These are phyloP conservation scores for Sus cebifrons DNA, from an alignment of 2,797 vertebrate genomes.

Conservation along the genomic window DNA sequence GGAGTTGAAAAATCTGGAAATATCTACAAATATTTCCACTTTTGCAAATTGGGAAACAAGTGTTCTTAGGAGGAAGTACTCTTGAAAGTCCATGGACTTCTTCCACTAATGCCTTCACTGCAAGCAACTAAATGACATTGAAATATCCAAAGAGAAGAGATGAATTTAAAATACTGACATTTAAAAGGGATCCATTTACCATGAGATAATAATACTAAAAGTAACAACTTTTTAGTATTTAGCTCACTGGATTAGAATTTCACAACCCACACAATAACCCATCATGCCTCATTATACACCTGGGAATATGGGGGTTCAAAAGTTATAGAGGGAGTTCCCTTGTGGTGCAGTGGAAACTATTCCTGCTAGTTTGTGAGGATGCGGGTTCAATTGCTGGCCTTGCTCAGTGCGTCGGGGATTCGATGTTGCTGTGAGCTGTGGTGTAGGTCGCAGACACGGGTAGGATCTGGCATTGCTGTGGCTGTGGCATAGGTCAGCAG, in stretches of 20 bases:
- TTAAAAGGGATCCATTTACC: background rate
- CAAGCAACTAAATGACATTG: background rate
- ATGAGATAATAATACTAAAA: background rate
- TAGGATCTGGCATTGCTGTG: too few relatives aligned
- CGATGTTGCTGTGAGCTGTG: too few relatives aligned
- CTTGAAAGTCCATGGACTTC: background rate
- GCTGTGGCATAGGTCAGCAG: too few relatives aligned
- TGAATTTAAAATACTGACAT: constrained; percentile 11
- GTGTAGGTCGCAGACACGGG: too few relatives aligned
- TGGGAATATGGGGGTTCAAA: background rate
- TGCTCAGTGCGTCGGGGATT: too few relatives aligned
- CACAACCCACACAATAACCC: background rate
- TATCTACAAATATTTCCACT: background rate
- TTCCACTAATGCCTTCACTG: background rate
- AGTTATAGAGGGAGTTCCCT: background rate
- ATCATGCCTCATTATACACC: background rate
- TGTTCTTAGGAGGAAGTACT: background rate
- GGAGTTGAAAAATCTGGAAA: background rate
- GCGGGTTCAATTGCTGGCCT: too few relatives aligned
- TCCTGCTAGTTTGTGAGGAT: too few relatives aligned
- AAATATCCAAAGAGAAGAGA: constrained; percentile 30
- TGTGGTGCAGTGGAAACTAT: too few relatives aligned
- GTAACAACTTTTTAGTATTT: background rate
- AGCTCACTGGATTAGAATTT: background rate
- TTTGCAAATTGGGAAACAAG: background rate